Base-by-base conservation (phyloP, 1,140 invertebrate genomes). In the Drosophila varians region DNA sequence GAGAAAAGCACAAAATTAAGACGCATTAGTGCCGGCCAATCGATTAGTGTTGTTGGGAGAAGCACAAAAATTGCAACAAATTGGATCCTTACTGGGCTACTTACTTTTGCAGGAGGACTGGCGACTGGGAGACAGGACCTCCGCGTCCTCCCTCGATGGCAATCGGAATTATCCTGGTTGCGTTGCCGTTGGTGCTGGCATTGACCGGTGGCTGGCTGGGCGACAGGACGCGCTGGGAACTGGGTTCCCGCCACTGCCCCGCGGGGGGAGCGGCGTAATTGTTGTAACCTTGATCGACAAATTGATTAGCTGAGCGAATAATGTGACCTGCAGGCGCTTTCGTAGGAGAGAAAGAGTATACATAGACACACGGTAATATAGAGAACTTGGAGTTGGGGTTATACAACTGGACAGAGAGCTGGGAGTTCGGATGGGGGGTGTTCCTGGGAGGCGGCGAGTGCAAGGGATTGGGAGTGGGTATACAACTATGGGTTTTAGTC, bases 201-300 rank as follows among this genome's bases (percentile, higher is more conserved):
- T 25, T 86, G 73, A 71, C 55, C 31, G 86, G 45, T 43, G 68
- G 77, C 61, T 66, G 55, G 43, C 56, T 68, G 49, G 65, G 53
- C 36, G 57, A 77, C 28, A 75, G 60, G 18, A 77, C 47, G 4
- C 77, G 77, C 42, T 80, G 84, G 52, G 54, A 58, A 74, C 47
- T 66, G 21, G 43, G 60, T n/a, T 47, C 53, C 6, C 36, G 56
- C 36, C 38, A 53, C 38, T 62, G 73, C 2, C 34, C 51, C n/a
- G 55, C 48, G 11, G 66, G 45, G 12, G 14, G 38, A 18, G 72
- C 28, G 53, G 77, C 48, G 60, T 78, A 91, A 54, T 90, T 90
- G 55, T 91, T 84, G 56, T 91, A 91, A 72, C 90, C 90, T 80
- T 91, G 90, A 88, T 91, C 90, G 53, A 91, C 90, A 82, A 91